A percentile compares a stretch with the other conserved stretches of the same genome.
Evolutionary conservation across 1,140 invertebrate species (phyloP).

Genomic region (Drosophila ercepeae): DNA sequence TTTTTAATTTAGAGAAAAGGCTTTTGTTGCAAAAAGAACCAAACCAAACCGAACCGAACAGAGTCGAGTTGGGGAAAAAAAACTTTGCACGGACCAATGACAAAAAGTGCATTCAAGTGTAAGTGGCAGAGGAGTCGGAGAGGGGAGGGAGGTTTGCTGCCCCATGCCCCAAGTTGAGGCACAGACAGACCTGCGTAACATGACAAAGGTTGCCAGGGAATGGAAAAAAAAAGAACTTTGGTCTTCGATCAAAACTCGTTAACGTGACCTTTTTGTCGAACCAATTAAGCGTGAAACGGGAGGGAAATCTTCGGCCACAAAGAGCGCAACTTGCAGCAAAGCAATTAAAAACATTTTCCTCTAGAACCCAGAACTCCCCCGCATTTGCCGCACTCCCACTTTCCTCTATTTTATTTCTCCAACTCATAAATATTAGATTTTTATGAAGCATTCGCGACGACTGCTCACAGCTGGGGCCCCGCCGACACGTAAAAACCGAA

Average conservation of each 20-base stretch:
- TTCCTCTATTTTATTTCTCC: slow-evolving; percentile 5
- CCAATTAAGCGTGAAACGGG: slow-evolving; percentile 70
- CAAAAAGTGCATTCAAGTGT: slow-evolving; percentile 72
- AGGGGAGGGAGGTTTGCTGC: neutral
- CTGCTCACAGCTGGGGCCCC: slow-evolving; percentile 41
- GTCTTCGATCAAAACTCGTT: slow-evolving; percentile 64
- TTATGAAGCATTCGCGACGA: slow-evolving; percentile 44
- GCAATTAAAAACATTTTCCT: slow-evolving; percentile 63
- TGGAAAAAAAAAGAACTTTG: slow-evolving; percentile 4
- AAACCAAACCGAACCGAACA: no score
- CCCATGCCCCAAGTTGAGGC: no score
- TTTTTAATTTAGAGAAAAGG: slow-evolving; percentile 58
- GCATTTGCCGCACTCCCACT: neutral
- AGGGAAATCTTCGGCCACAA: slow-evolving; percentile 19
- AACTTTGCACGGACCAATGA: slow-evolving; percentile 35
- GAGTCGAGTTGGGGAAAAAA: slow-evolving; percentile 2
- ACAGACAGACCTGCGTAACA: neutral
- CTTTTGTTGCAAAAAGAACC: slow-evolving; percentile 37
- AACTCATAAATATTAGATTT: slow-evolving; percentile 70
- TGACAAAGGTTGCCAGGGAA: neutral
- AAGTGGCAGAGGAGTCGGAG: slow-evolving; percentile 21
- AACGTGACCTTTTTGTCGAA: slow-evolving; percentile 69
- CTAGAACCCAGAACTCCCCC: neutral
- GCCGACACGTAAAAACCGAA: slow-evolving; percentile 29
- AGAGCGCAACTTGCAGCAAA: slow-evolving; percentile 40